phyloP scores from a whole-genome alignment of 2,113 vertebrate species.

The Elephas maximus region DNA sequence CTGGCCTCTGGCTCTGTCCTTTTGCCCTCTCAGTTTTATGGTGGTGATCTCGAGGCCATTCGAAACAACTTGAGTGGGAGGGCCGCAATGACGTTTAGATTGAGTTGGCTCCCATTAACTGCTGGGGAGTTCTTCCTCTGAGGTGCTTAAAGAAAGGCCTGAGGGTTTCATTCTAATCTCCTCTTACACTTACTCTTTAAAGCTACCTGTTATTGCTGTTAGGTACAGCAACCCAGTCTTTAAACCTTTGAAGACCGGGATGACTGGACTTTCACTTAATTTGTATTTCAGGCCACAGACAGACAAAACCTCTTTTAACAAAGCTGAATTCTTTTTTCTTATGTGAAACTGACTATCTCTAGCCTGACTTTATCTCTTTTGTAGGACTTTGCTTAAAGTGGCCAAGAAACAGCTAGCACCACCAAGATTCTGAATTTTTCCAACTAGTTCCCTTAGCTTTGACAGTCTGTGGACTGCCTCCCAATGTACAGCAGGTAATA shows the following conservation, averaged over 20 bases:
- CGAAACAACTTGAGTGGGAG: background rate
- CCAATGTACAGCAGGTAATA: background rate
- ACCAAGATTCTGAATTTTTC: constrained; percentile 1
- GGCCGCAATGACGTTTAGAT: background rate
- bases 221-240: background rate
- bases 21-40: background rate
- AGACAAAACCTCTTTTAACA: background rate
- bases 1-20: background rate
- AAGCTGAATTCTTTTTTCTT: background rate
- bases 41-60: background rate
- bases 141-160: background rate
- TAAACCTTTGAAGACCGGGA: background rate
- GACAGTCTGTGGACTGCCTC: background rate
- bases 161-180: background rate
- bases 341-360: background rate
- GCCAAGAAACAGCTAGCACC: background rate
- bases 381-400: background rate
- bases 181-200: background rate
- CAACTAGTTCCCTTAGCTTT: background rate
- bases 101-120: background rate
- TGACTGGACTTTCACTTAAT: background rate
- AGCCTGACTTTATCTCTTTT: background rate
- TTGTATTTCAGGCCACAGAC: background rate
- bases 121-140: background rate
- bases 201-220: background rate